phyloP scores from a whole-genome alignment of 2,113 vertebrate species.

The Hassar affinis region DNA sequence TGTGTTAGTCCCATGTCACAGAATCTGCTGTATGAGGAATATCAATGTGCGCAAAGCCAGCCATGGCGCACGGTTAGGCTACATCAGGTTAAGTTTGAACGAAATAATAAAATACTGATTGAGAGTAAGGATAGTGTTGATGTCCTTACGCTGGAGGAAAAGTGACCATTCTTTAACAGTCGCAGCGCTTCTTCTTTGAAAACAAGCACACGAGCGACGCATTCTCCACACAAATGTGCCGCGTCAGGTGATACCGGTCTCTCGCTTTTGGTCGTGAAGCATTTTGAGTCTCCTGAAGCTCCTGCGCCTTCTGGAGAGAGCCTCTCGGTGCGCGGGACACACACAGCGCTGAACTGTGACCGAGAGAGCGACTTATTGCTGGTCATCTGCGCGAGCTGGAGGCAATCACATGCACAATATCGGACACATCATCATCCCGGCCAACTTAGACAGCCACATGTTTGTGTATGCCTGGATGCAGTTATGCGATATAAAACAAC shows the following conservation, averaged over 20 bases:
- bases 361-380: constrained; percentile 73
- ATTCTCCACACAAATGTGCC: constrained; percentile 88
- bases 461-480: neutral
- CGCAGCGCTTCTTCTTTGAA: constrained; percentile 90
- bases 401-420: constrained; percentile 6
- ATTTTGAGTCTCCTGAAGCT: constrained; percentile 77
- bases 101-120: neutral
- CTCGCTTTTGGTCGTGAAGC: constrained; percentile 68
- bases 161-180: constrained; percentile 75
- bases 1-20: constrained; percentile 33
- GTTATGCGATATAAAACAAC: neutral
- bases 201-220: constrained; percentile 84
- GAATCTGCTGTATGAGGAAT: neutral
- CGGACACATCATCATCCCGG: neutral
- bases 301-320: constrained; percentile 85
- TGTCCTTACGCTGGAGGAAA: constrained; percentile 42
- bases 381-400: constrained; percentile 69
- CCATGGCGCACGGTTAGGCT: neutral
- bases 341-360: constrained; percentile 74
- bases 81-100: too few species aligned
- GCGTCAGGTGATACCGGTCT: constrained; percentile 79
- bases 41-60: neutral
- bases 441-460: constrained; percentile 2
- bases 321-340: constrained; percentile 73
- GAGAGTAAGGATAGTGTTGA: neutral